phyloP scores from a whole-genome alignment of 2,888 invertebrate genomes.

The Leucophenga montana region DNA sequence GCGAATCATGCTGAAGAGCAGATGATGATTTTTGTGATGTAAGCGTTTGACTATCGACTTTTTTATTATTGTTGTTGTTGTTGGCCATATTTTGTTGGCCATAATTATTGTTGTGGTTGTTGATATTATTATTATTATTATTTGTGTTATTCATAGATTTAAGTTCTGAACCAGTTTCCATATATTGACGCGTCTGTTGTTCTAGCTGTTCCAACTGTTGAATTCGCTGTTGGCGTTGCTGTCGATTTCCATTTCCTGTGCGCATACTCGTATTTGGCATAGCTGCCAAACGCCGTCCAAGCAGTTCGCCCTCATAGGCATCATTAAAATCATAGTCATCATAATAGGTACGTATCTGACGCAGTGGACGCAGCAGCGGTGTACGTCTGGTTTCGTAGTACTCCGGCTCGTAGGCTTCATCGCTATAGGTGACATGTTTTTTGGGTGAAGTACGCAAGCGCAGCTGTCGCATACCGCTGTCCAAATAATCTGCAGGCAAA shows the following conservation, averaged over 20 bases:
- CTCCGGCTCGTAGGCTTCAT: constrained; percentile 49
- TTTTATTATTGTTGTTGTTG: constrained; percentile 35
- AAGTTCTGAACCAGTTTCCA: constrained; percentile 54
- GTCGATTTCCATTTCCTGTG: constrained; percentile 57
- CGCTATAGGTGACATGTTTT: constrained; percentile 61
- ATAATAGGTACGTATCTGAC: constrained; percentile 14
- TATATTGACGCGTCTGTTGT: constrained; percentile 47
- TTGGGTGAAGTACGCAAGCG: constrained; percentile 50
- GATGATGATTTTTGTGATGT: constrained; percentile 39
- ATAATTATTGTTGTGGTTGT: constrained; percentile 40
- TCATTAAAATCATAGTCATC: constrained; percentile 28
- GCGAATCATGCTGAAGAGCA: constrained; percentile 40
- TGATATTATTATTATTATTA: constrained; percentile 49
- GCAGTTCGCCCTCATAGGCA: constrained; percentile 18
- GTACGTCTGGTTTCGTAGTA: constrained; percentile 44
- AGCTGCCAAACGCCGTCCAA: constrained; percentile 35
- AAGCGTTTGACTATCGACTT: background rate
- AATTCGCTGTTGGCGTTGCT: constrained; percentile 34
- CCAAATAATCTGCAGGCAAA: constrained; percentile 45
- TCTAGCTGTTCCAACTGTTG: background rate
- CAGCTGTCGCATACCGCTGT: constrained; percentile 52
- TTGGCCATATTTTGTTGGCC: constrained; percentile 30
- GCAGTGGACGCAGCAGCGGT: constrained; percentile 1
- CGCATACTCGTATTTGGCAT: constrained; percentile 52
- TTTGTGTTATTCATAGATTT: constrained; percentile 58